Conservation (phyloP, 2,113 vertebrate species). For the Gadus chalcogrammus region DNA sequence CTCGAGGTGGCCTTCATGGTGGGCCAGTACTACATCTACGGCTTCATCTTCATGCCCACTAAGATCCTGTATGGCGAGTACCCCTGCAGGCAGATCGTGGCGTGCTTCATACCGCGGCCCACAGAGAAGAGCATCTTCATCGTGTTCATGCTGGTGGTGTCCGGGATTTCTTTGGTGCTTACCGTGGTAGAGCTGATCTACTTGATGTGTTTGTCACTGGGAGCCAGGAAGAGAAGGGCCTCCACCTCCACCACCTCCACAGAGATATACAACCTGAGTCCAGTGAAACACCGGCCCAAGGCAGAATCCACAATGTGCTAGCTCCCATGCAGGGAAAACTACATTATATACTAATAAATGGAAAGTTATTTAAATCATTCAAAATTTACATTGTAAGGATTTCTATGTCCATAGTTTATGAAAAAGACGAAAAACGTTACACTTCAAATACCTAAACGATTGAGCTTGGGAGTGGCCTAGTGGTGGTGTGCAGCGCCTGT, state of each 20-base stretch:
- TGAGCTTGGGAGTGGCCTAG: too few relatives aligned
- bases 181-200: conserved; percentile 86
- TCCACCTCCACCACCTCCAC: not conserved
- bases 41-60: conserved; percentile 76
- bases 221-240: conserved; percentile 14
- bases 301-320: too few relatives aligned
- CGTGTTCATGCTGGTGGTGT: conserved; percentile 86
- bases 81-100: conserved; percentile 74
- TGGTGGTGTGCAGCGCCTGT: too few relatives aligned
- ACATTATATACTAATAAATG: too few relatives aligned
- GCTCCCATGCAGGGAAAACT: too few relatives aligned
- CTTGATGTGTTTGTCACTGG: conserved; percentile 64
- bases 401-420: too few relatives aligned
- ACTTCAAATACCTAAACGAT: too few relatives aligned
- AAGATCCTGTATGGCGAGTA: conserved; percentile 70
- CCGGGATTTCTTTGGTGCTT: conserved; percentile 79
- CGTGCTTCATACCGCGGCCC: conserved; percentile 88
- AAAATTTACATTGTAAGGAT: too few relatives aligned
- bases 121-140: conserved; percentile 74
- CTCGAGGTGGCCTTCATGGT: conserved; percentile 87
- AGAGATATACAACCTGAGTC: not conserved
- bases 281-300: not conserved
- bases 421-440: too few relatives aligned
- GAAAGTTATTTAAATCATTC: too few relatives aligned
- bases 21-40: conserved; percentile 78